Conservation (phyloP, 2,113 vertebrate species). For the Nothocercus nigrocapillus region DNA sequence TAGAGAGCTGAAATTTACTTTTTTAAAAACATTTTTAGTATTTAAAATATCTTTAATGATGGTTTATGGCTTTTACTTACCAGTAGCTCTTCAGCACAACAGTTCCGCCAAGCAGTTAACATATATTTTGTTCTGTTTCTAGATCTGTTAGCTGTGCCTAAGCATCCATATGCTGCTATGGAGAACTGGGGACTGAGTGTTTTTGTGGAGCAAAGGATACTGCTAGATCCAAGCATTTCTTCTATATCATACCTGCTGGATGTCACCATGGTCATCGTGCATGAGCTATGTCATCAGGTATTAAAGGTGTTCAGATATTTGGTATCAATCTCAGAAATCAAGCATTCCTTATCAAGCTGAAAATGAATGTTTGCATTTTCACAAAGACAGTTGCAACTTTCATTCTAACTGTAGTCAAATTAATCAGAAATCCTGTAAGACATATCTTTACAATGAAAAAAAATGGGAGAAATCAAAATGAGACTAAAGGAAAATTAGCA, state of each 20-base stretch:
- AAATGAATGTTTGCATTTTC: not conserved
- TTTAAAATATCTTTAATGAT: constrained; percentile 23
- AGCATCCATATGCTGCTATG: constrained; percentile 92
- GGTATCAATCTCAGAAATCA: not conserved
- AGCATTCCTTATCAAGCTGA: not conserved
- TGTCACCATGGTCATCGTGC: constrained; percentile 91
- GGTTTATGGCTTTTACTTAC: not conserved
- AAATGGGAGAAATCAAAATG: not conserved
- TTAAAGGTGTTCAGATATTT: constrained; percentile 48
- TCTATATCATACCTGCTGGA: constrained; percentile 91
- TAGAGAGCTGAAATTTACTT: not conserved
- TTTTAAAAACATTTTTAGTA: not conserved
- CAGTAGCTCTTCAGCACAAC: not conserved
- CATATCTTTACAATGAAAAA: not conserved
- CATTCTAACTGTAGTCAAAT: not conserved
- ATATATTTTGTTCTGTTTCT: constrained; percentile 73
- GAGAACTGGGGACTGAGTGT: constrained; percentile 93
- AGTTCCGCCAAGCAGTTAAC: constrained; percentile 49
- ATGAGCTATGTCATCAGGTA: constrained; percentile 92
- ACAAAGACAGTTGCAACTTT: not conserved
- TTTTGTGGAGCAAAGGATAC: constrained; percentile 91
- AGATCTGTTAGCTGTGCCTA: constrained; percentile 93
- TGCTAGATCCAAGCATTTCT: constrained; percentile 89
- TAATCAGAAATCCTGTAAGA: not conserved
- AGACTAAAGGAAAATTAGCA: not conserved